Percentiles rank a stretch among this genome's conserved stretches.
Evolutionary conservation across 2,888 invertebrate genomes (phyloP).

Genomic region (Patella ulyssiponensis): DNA sequence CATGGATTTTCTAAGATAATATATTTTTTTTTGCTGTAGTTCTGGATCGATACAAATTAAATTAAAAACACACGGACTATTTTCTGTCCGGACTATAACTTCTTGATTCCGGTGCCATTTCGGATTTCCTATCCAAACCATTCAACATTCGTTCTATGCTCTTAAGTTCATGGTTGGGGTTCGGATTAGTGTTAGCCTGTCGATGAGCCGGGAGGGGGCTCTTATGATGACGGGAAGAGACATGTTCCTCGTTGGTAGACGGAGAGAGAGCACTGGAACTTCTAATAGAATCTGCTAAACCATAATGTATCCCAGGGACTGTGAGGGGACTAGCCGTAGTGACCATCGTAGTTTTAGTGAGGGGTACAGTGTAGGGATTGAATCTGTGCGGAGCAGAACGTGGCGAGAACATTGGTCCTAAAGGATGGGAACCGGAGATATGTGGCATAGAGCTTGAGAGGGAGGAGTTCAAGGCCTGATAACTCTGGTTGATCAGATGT

Average conservation of each 20-base stretch:
- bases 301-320: conserved; percentile 43
- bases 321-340: conserved; percentile 70
- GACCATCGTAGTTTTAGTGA: conserved; percentile 63
- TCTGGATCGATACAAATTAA: too few species aligned
- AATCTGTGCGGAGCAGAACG: conserved; percentile 82
- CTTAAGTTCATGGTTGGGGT: conserved; percentile 87
- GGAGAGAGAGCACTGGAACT: conserved; percentile 41
- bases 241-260: conserved; percentile 38
- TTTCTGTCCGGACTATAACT: conserved; percentile 1
- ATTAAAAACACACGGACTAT: too few species aligned
- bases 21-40: too few species aligned
- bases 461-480: conserved; percentile 64
- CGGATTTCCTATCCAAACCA: conserved; percentile 83
- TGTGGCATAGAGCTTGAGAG: conserved; percentile 66
- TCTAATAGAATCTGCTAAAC: conserved; percentile 38
- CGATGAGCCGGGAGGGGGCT: conserved; percentile 41
- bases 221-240: conserved; percentile 42
- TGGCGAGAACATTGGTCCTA: conserved; percentile 72
- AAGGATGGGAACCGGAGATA: conserved; percentile 44
- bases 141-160: conserved; percentile 98
- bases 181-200: conserved; percentile 9
- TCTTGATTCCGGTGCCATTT: conserved; percentile 22
- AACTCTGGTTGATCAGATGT: conserved; percentile 75
- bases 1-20: too few species aligned
- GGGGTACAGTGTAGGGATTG: conserved; percentile 85